Evolutionary conservation across 1,140 invertebrate genomes (phyloP).

Genomic region (Chrysomallon squamiferum): DNA sequence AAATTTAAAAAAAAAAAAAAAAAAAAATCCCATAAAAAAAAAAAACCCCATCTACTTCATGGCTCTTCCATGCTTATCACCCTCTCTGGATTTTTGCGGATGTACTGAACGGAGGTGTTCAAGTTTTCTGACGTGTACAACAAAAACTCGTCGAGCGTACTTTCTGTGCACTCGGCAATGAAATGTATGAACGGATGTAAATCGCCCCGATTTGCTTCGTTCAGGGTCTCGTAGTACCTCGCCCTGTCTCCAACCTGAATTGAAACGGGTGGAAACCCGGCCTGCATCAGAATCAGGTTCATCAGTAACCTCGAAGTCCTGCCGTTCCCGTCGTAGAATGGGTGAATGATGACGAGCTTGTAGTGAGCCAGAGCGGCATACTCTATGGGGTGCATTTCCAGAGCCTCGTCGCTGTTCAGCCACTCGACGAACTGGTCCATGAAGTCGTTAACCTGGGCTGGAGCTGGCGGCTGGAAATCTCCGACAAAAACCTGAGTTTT

Average conservation of each 20-base stretch:
- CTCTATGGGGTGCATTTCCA: constrained; percentile 73
- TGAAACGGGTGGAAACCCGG: constrained; percentile 96
- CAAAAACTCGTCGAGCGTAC: constrained; percentile 87
- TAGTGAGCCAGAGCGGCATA: constrained; percentile 94
- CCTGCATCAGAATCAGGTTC: constrained; percentile 97
- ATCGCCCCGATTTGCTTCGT: constrained; percentile 80
- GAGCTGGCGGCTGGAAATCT: constrained; percentile 85
- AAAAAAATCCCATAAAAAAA: no score
- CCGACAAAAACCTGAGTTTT: constrained; percentile 83
- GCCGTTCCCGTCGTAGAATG: constrained; percentile 82
- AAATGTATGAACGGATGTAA: constrained; percentile 87
- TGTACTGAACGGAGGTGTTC: not conserved
- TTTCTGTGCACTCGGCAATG: constrained; percentile 92
- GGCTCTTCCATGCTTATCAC: not conserved
- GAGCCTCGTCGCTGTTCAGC: constrained; percentile 84
- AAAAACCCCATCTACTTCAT: no score
- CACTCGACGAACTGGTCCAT: constrained; percentile 90
- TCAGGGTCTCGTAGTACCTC: constrained; percentile 80
- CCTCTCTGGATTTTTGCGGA: not conserved
- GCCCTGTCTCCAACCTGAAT: constrained; percentile 88
- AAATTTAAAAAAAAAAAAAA: constrained; percentile 10
- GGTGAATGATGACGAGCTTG: constrained; percentile 93
- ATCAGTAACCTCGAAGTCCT: constrained; percentile 92
- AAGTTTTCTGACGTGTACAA: constrained; percentile 39
- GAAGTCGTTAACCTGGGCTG: constrained; percentile 78